Base-by-base conservation (phyloP, 1,140 invertebrate genomes). In the Drosophila santomea region DNA sequence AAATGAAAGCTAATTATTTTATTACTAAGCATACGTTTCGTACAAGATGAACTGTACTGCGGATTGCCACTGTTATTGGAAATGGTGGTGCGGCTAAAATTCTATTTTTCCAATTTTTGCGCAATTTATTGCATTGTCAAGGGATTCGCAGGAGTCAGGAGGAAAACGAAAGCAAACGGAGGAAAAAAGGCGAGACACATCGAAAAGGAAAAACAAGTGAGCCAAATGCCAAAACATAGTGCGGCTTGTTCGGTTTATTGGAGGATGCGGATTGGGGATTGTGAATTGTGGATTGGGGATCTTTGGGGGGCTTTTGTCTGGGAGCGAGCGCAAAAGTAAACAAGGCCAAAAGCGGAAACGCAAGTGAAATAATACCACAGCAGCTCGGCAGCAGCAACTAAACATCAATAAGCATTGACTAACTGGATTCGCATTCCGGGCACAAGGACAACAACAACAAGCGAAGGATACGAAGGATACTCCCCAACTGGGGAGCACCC, bases 41-140 rank as follows among this genome's bases (percentile, higher is more conserved):
- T 15, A 6, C 48, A 68, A 38, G 36, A 23, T 20, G 5, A 38
- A 50, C 56, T 82, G 47, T 64, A 55, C 25, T 47, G 67, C 45
- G 47, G 60, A 66, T 76, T 60, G 64, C 50, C 67, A 38, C 62
- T 75, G 80, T 76, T 79, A 78, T 81, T 72, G 82, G 72, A 82
- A 74, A 80, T 72, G 74, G 66, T 86, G 79, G 74, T 86, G 83
- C 66, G 78, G 82, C 82, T 88, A 86, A 88, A 88, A 86, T 86
- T 86, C 79, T 89, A 86, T 88, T 86, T 88, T 88, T 88, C 80
- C 80, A 80, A 84, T 89, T 89, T 89, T 89, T 78, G 84, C 84
- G 80, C 77, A 85, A 84, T 89, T 89, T 89, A 89, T 88, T 88
- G 83, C 83, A 88, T 89, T 89, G 83, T 89, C 84, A 88, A 84